Base-by-base conservation (phyloP, 1,140 invertebrate genomes). In the Idris sp. region DNA sequence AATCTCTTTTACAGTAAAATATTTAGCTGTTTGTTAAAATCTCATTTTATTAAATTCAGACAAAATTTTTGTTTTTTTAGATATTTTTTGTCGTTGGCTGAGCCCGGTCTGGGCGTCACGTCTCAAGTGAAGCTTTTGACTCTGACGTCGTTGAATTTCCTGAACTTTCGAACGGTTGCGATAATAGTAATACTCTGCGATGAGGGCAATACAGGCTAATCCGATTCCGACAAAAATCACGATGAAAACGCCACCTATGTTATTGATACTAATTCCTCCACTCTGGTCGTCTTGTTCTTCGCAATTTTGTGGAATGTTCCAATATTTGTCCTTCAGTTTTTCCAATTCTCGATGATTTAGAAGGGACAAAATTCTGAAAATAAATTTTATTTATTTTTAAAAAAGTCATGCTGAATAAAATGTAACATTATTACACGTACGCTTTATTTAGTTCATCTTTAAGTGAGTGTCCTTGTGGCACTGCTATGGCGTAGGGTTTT, bases 181-280 rank as follows among this genome's bases (percentile, higher is more conserved):
- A 81, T 97, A 98, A 91, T 95, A 98, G 92, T 96, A 98, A 79
- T 98, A 98, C 85, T 99, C 97, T 33, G 97, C 92, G 0, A 92
- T 93, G n/a, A 99, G 87, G 0, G 96, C 98, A 16, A 98, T 86
- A 75, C 96, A 96, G 6, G 97, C 96, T 77, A 98, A 88, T 0
- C 93, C 93, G 31, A 98, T 97, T 0, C 97, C 97, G 41, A 97
- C 95, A 76, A 98, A 96, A 69, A 98, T 97, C 0, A 98, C 95
- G 35, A 99, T 97, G 80, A 99, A 99, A 0, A 99, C 97, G 0
- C 97, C 97, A 30, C 97, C 96, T 65, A 99, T 99, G 83, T 99
- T 99, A 74, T 97, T 92, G 69, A 99, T 98, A 56, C 95, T 97
- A 78, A 99, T 99, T 26, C 97, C 97, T 77, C 98, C 97, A 9